Percentiles rank a stretch among this genome's conserved stretches.
These are phyloP conservation scores for Arge pagana DNA, from an alignment of 2,888 invertebrate species.

Conservation along the genomic window DNA sequence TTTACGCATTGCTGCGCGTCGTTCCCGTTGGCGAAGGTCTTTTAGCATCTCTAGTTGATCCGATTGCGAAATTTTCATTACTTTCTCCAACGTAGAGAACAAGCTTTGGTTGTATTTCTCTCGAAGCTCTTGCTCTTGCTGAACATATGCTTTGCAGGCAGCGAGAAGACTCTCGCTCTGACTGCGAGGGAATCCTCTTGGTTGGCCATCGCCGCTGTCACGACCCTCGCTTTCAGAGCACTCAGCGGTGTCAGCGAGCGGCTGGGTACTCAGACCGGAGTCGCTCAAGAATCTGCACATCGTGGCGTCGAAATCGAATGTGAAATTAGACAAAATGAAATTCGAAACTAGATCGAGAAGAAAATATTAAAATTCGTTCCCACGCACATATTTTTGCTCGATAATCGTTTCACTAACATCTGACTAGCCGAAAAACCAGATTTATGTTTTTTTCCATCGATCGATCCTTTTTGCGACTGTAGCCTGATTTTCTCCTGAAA, in stretches of 20 bases:
- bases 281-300: conserved; percentile 50
- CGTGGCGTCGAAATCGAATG: conserved; percentile 17
- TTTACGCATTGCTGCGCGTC: conserved; percentile 76
- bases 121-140: conserved; percentile 75
- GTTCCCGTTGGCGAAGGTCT: conserved; percentile 72
- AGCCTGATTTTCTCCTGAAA: conserved; percentile 65
- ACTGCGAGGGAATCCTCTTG: conserved; percentile 63
- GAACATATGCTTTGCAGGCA: conserved; percentile 70
- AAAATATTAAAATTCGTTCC: conserved; percentile 19
- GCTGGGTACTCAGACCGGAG: conserved; percentile 42
- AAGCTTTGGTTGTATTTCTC: conserved; percentile 84
- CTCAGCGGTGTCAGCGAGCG: conserved; percentile 57
- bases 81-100: conserved; percentile 78
- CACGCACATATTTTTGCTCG: conserved; percentile 79
- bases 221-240: conserved; percentile 56
- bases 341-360: background rate
- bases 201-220: conserved; percentile 60
- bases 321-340: conserved; percentile 7
- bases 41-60: conserved; percentile 80
- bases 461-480: conserved; percentile 63
- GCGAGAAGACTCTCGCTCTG: conserved; percentile 69
- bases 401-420: conserved; percentile 75
- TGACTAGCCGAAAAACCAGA: conserved; percentile 77
- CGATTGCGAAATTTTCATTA: conserved; percentile 76
- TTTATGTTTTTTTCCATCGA: conserved; percentile 67